Base-by-base conservation (phyloP, 2,113 vertebrate genomes). In the Pimephales promelas region DNA sequence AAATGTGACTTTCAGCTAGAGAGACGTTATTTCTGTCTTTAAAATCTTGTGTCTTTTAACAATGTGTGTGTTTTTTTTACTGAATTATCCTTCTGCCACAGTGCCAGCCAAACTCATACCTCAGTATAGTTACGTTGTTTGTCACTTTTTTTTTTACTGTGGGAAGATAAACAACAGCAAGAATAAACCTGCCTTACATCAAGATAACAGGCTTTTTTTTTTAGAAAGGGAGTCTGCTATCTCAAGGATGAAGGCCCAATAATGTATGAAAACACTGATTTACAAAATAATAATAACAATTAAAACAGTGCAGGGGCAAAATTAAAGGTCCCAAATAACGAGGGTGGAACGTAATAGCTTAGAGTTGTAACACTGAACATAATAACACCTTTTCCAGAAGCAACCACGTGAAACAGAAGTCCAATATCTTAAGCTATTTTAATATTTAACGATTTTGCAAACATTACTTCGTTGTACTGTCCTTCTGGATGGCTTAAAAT, bases 151-250 rank as follows among this genome's bases (percentile, higher is more conserved):
- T 7, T 40, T 40, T 24, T 36, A 59, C 22, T 36, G 4, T 24
- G 28, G 34, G 31, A 81, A 82, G 75, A 85, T 47, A 61, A 77
- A 81, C 45, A 71, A 45, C 59, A 66, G 78, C 84, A 57, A 70
- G 71, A 68, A 47, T 14, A 34, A 47, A 75, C 40, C 45, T 66
- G 59, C 22, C 74, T 76, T 71, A 45, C n/a, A 61, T 40, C 52
- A 56, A 61, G 34, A 64, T 57, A 36, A 36, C 7, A 59, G 22
- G 22, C 62, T 16, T 28, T 34, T 59, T 8, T 75, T 22, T 75
- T 66, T 56, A 40, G 13, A 72, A 71, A 66, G 34, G 10, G 31
- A 40, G 16, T 59, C 5, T 26, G 52, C 54, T 22, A 40, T 28
- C 5, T n/a, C 31, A 62, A 20, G 31, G 28, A 79, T 20, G 70